These are phyloP conservation scores for Ctenosaura bakeri DNA, from an alignment of 2,797 vertebrate genomes.

Conservation along the genomic window DNA sequence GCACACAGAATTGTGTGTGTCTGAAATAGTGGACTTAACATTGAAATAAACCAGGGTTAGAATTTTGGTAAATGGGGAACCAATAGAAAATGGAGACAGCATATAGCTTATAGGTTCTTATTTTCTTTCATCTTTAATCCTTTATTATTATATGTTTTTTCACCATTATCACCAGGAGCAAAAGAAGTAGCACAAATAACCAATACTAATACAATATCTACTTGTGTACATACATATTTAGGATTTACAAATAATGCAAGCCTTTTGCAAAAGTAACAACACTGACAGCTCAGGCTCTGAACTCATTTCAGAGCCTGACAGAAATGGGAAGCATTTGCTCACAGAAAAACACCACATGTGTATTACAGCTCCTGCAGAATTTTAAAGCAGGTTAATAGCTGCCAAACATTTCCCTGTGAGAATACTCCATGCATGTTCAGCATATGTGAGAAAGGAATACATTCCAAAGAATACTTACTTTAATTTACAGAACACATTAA, in stretches of 20 bases:
- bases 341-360: neutral
- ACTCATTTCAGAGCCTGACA: neutral
- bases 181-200: neutral
- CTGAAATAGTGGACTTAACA: too few relatives aligned
- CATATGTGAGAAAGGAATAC: neutral
- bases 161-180: neutral
- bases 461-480: fast-evolving
- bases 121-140: neutral
- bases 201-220: neutral
- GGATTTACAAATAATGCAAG: fast-evolving
- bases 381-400: neutral
- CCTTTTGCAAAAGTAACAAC: neutral
- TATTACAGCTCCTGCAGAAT: neutral
- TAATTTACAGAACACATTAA: neutral
- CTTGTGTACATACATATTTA: neutral
- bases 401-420: fast-evolving
- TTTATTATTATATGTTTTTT: neutral
- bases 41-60: too few relatives aligned
- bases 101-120: too few relatives aligned
- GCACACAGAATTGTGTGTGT: neutral
- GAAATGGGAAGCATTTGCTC: neutral
- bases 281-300: neutral
- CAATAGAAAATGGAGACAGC: too few relatives aligned
- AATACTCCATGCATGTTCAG: neutral
- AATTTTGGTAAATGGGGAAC: too few relatives aligned